Evolutionary conservation across 2,797 vertebrate species (phyloP), one percentile per base, ranked within the genome.

Genomic region (Etheostoma nigrum): DNA sequence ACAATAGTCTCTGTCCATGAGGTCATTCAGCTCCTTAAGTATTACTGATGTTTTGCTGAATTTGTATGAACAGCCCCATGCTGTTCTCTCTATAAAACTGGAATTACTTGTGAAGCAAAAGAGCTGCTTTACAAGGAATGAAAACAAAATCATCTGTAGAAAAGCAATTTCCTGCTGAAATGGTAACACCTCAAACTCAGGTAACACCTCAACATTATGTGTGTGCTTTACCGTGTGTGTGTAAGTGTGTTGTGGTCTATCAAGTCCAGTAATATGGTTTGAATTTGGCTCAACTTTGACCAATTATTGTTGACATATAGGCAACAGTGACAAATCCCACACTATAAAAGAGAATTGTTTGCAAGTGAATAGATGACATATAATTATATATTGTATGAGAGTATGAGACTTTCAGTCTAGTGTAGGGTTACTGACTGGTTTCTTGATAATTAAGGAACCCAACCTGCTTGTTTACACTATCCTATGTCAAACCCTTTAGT

Each of bases 131-230:
- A 76, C 53, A 71, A 60, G 52, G 48, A 79, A 69, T 10, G 23
- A 76, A 78, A 82, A 82, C 52, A 75, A 72, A 65, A 84, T 65
- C 45, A 67, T 67, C 68, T 75, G 75, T 40, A 81, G 81, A 86
- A 87, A 86, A 87, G 86, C 79, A 81, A 90, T 89, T 91, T 90
- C 91, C 90, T 86, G 86, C 84, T 59, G 65, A 54, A 75, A 57
- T 19, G 42, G 57, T 62, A 72, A 86, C 89, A 83, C 82, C 85
- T 90, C 58, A 33, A 63, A 75, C 79, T 80, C 82, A 82, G 67
- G 78, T 83, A 78, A 88, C 87, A 88, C 84, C 84, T 88, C 68
- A 0, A 25, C 54, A 71, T 78, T 55, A 71, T 40, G 62, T 15
- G 72, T 75, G 71, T 78, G 76, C 21, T 65, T 68, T 42, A 15